Percentiles rank a stretch among this genome's conserved stretches.
Evolutionary conservation across 2,888 invertebrate genomes (phyloP).

Genomic region (Pharmacophagus antenor): DNA sequence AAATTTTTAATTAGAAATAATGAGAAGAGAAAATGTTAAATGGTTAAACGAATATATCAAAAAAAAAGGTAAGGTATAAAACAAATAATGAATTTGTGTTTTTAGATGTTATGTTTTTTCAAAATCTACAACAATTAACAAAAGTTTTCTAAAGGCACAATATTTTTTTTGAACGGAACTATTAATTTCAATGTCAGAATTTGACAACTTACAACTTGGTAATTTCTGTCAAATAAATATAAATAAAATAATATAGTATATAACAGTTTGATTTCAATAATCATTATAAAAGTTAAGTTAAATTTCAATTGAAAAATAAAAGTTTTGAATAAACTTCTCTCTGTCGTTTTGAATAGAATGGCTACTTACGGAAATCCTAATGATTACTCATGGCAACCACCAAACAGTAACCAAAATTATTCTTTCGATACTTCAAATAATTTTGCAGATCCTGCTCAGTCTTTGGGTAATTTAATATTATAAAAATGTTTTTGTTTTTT

Average conservation of each 20-base stretch:
- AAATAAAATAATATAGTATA: too few relatives aligned
- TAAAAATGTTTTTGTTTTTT: conserved; percentile 5
- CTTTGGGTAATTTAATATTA: conserved; percentile 53
- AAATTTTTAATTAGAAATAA: too few relatives aligned
- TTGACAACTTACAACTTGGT: conserved; percentile 18
- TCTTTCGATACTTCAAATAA: conserved; percentile 72
- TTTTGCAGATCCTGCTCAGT: conserved; percentile 72
- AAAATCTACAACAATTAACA: background rate
- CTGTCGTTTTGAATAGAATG: conserved; percentile 45
- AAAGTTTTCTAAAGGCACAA: background rate
- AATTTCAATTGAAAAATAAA: background rate
- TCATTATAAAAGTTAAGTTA: too few relatives aligned
- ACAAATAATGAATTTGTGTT: too few relatives aligned
- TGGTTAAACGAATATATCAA: too few relatives aligned
- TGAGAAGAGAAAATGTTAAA: too few relatives aligned
- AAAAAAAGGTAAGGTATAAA: too few relatives aligned
- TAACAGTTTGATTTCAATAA: too few relatives aligned
- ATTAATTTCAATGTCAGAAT: background rate
- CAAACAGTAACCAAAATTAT: conserved; percentile 67
- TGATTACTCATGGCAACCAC: conserved; percentile 70
- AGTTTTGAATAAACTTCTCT: background rate
- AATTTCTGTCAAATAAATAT: conserved; percentile 3
- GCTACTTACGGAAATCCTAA: conserved; percentile 68
- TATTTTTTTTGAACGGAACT: conserved; percentile 1
- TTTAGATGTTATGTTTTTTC: background rate